Percentiles rank a stretch among this genome's conserved stretches.
Conservation (phyloP, 1,140 invertebrate genomes). For the Bombyx mandarina region DNA sequence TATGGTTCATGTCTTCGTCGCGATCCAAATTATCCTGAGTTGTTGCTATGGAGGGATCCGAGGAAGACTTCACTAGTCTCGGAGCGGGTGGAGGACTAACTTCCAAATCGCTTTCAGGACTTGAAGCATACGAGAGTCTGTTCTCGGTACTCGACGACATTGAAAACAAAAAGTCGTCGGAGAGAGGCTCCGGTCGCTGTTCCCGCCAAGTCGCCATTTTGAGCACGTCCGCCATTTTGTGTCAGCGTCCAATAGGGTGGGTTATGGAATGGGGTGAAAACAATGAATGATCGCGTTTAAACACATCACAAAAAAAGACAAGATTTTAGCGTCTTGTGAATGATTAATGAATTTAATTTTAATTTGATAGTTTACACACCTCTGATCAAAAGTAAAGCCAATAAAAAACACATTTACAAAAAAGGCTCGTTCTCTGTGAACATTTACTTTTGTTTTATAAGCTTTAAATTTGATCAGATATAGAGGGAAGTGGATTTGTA, state of each 20-base stretch:
- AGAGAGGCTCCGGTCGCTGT: slow-evolving; percentile 82
- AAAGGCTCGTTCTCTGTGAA: neutral
- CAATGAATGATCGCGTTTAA: slow-evolving; percentile 64
- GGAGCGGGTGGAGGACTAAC: slow-evolving; percentile 82
- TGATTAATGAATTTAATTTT: slow-evolving; percentile 45
- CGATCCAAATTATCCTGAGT: slow-evolving; percentile 75
- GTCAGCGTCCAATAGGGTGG: slow-evolving; percentile 50
- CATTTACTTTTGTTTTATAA: slow-evolving; percentile 12
- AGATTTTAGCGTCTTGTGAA: slow-evolving; percentile 52
- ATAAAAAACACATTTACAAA: slow-evolving; percentile 27
- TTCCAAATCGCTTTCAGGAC: slow-evolving; percentile 95
- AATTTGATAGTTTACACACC: neutral
- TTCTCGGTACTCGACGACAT: slow-evolving; percentile 85
- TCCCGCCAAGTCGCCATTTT: slow-evolving; percentile 33
- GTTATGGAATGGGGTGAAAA: slow-evolving; percentile 66
- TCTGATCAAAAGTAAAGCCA: slow-evolving; percentile 32
- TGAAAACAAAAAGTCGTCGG: slow-evolving; percentile 97
- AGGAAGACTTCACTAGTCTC: slow-evolving; percentile 86
- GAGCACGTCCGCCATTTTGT: slow-evolving; percentile 14
- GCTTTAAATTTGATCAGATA: slow-evolving; percentile 25
- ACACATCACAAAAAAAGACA: slow-evolving; percentile 51
- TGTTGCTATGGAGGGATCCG: slow-evolving; percentile 83
- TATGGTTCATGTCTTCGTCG: slow-evolving; percentile 72
- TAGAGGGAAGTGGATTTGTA: slow-evolving; percentile 40
- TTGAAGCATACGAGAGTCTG: slow-evolving; percentile 94